Base-by-base conservation (phyloP, 2,888 invertebrate species). In the Apeira syringaria region DNA sequence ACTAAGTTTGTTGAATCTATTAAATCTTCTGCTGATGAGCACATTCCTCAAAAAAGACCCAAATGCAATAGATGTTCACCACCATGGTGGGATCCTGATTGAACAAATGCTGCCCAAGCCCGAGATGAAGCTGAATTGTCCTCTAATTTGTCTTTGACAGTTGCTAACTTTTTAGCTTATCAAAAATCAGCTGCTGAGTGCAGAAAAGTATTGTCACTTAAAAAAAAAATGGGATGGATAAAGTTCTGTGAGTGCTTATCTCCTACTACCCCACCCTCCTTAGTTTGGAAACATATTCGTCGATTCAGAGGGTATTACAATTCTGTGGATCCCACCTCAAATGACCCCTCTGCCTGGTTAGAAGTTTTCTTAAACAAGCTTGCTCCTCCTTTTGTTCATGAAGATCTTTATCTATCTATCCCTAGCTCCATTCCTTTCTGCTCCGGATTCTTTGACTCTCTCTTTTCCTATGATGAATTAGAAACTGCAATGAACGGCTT, bases 281-380 rank as follows among this genome's bases (percentile, higher is more conserved):
- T 40, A 4, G 42, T 50, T 1, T 50, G 50, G 46, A 46, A 37
- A 10, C 32, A 40, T 6, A 47, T 47, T 11, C 28, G 11, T 7
- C 18, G 15, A 31, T 31, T 28, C n/a, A 29, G 17, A 29, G 4
- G 17, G 4, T 17, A 4, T 1, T 17, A 17, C 6, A 4, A 17
- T 4, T n/a, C n/a, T n/a, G n/a, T n/a, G n/a, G n/a, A n/a, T n/a
- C n/a, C n/a, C n/a, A n/a, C n/a, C n/a, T n/a, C 17, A 2, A 17
- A 17, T 17, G 17, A 17, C 6, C 15, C 29, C 3, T 6, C n/a
- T n/a, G 13, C 22, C 4, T 24, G 22, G 32, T 2, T 24, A 5
- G 12, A 12, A n/a, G 22, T 3, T 2, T 32, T 24, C 13, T 7
- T 13, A n/a, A 0, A 20, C 5, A 32, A 22, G 12, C 7, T 32